Base-by-base conservation (phyloP, 2,888 invertebrate species). In the Petrolisthes cinctipes region DNA sequence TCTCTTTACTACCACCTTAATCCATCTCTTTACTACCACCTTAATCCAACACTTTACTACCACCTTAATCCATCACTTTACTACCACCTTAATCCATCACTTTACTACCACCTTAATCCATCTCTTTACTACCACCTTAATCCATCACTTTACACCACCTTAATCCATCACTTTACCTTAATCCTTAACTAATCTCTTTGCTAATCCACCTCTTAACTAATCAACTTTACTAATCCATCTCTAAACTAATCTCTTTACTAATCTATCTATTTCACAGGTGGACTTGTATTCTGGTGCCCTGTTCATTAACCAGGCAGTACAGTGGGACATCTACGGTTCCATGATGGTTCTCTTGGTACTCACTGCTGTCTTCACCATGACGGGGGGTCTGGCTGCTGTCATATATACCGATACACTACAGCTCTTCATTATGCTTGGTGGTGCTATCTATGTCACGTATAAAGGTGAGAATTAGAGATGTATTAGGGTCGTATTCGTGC, bases 261-360 rank as follows among this genome's bases (percentile, higher is more conserved):
- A 66, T 14, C 14, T 1, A 37, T n/a, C 4, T 9, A 6, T 37
- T 5, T 7, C 6, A 5, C 37, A 94, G 94, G 94, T 94, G 53
- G 93, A 93, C 89, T 92, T 94, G 86, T 94, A 93, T 91, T 93
- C 93, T n/a, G 94, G 94, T 2, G 93, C 93, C 3, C 91, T 94
- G 83, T 94, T 94, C 91, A 93, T 94, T 89, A 92, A 93, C 90
- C 92, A 93, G 88, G 92, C 93, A 4, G 91, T 94, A 5, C 92
- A 92, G 17, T 94, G 94, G 94, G 90, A 93, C 56, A 86, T 91
- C 23, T 91, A 89, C 78, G 73, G 88, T 37, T 92, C 93, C 17
- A 92, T 93, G 56, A 75, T 92, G 7, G 91, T 92, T 4, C 91
- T 93, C 17, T 91, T 93, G 37, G 90, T 90, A 7, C 89, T 93